These are phyloP conservation scores for Pachymerium ferrugineum DNA, from an alignment of 2,888 invertebrate species.

Conservation along the genomic window DNA sequence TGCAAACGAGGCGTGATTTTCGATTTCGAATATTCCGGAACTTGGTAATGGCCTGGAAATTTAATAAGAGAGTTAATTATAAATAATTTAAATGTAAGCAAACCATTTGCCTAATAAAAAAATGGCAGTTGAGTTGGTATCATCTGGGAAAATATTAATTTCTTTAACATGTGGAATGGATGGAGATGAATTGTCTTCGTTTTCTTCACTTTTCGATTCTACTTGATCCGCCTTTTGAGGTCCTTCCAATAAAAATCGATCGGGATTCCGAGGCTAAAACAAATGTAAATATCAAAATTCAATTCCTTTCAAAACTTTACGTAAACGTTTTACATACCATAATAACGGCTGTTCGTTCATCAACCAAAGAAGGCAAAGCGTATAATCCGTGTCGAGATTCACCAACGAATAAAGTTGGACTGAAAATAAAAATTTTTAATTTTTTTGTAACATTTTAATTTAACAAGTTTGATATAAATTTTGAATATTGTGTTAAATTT, in stretches of 20 bases:
- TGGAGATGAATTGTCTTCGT: neutral
- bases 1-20: constrained; percentile 38
- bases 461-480: too few species aligned
- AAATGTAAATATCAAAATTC: neutral
- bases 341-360: constrained; percentile 73
- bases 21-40: constrained; percentile 39
- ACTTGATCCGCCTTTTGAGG: neutral
- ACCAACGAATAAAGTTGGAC: constrained; percentile 87
- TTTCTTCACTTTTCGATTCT: neutral
- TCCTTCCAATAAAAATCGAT: neutral
- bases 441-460: neutral
- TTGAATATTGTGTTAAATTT: too few species aligned
- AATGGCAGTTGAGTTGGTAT: neutral
- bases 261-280: neutral
- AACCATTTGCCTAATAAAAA: neutral
- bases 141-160: neutral
- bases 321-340: constrained; percentile 55
- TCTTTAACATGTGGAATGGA: neutral
- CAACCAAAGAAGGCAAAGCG: constrained; percentile 85
- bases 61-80: neutral
- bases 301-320: neutral
- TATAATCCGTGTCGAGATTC: constrained; percentile 80
- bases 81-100: neutral
- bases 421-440: constrained; percentile 50
- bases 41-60: constrained; percentile 42